phyloP scores from a whole-genome alignment of 2,797 vertebrate genomes.

The Gorsachius magnificus region DNA sequence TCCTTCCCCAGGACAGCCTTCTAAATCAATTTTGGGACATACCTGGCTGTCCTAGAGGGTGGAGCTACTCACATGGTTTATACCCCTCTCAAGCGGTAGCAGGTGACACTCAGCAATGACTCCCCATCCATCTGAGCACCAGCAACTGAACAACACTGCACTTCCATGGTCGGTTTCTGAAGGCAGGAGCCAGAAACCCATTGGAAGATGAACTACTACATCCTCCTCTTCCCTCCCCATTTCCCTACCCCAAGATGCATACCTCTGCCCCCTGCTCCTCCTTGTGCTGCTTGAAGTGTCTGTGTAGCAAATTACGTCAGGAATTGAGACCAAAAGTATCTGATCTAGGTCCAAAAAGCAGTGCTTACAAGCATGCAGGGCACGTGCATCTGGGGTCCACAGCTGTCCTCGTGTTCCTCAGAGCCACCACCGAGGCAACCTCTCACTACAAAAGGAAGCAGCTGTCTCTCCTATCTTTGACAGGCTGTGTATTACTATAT shows the following conservation, averaged over 20 bases:
- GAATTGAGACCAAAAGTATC: neutral
- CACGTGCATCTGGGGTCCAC: fast-evolving
- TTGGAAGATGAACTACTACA: fast-evolving
- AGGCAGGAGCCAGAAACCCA: neutral
- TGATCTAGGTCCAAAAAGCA: neutral
- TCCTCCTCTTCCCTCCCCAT: neutral
- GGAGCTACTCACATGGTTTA: neutral
- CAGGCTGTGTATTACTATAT: neutral
- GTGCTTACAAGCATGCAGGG: neutral
- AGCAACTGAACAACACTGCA: neutral
- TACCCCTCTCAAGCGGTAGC: fast-evolving
- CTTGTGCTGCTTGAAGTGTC: neutral
- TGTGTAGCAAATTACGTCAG: neutral
- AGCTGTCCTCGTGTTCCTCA: neutral
- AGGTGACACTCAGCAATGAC: neutral
- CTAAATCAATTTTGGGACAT: neutral
- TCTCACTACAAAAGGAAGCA: neutral
- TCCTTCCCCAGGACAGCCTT: neutral
- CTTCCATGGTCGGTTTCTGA: fast-evolving
- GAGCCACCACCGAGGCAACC: neutral
- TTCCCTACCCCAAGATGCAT: neutral
- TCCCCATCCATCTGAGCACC: neutral
- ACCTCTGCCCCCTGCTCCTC: neutral
- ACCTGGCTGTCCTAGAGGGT: neutral
- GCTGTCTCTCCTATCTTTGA: neutral